These are phyloP conservation scores for Otolemur crassicaudatus DNA, from an alignment of 2,797 vertebrate genomes.

Conservation along the genomic window DNA sequence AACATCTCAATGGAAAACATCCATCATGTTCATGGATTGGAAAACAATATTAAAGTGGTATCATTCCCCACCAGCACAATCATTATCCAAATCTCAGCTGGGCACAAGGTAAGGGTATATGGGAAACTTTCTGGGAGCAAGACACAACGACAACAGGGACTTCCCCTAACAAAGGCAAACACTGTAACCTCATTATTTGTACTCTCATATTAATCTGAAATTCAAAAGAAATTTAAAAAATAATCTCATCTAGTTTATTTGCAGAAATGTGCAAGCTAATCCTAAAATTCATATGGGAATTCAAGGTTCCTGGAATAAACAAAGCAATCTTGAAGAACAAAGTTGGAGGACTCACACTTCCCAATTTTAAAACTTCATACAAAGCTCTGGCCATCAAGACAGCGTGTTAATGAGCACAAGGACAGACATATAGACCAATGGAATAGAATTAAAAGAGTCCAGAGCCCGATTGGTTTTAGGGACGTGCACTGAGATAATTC, in stretches of 20 bases:
- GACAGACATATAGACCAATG: neutral
- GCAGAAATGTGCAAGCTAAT: neutral
- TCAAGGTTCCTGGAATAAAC: neutral
- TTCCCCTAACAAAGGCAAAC: too few relatives aligned
- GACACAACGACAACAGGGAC: too few relatives aligned
- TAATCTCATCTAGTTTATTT: neutral
- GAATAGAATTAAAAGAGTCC: neutral
- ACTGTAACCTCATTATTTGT: too few relatives aligned
- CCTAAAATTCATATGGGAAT: neutral
- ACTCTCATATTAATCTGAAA: too few relatives aligned
- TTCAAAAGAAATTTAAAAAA: too few relatives aligned
- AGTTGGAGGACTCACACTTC: neutral
- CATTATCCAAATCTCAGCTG: neutral
- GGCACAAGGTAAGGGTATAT: too few relatives aligned
- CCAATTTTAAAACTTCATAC: neutral
- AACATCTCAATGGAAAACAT: neutral
- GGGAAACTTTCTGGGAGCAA: too few relatives aligned
- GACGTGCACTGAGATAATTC: neutral
- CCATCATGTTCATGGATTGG: neutral
- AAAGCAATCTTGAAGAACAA: neutral
- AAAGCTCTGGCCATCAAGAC: neutral
- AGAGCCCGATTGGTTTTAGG: neutral
- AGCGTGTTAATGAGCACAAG: neutral
- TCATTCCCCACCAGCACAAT: neutral
- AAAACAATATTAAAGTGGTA: neutral